A percentile compares a stretch with the other conserved stretches of the same genome.
These are phyloP conservation scores for Drosophila mauritiana DNA, from an alignment of 1,140 invertebrate genomes.

Conservation along the genomic window DNA sequence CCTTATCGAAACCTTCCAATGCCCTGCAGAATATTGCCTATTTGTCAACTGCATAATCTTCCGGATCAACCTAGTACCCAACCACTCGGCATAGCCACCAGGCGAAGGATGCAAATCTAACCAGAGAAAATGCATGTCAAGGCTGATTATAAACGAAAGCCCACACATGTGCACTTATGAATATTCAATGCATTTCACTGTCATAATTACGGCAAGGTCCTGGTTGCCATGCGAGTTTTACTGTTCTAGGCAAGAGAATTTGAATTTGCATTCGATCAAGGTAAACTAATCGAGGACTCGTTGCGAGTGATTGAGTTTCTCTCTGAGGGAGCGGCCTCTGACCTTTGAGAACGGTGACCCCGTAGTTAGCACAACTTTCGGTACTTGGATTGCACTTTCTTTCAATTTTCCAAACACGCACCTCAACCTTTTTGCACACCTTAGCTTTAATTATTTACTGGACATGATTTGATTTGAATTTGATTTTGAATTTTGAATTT, in stretches of 20 bases:
- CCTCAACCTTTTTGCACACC: slow-evolving; percentile 13
- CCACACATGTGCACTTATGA: slow-evolving; percentile 60
- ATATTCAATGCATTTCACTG: slow-evolving; percentile 77
- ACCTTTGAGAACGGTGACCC: slow-evolving; percentile 17
- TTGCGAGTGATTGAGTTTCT: slow-evolving; percentile 7
- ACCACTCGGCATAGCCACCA: not conserved
- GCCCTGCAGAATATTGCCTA: not conserved
- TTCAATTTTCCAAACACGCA: slow-evolving; percentile 28
- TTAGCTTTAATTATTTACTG: slow-evolving; percentile 28
- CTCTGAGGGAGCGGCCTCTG: not conserved
- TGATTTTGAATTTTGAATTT: slow-evolving; percentile 27
- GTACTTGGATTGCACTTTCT: slow-evolving; percentile 56
- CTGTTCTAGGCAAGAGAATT: slow-evolving; percentile 11
- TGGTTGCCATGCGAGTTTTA: slow-evolving; percentile 29
- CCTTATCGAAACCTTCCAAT: too few relatives aligned
- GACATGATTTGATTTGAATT: slow-evolving; percentile 52
- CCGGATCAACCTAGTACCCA: not conserved
- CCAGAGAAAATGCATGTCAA: slow-evolving; percentile 67
- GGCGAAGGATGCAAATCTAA: slow-evolving; percentile 4
- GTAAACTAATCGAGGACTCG: slow-evolving; percentile 22
- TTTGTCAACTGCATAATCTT: not conserved
- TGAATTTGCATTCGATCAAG: slow-evolving; percentile 35
- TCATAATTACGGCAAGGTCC: slow-evolving; percentile 65
- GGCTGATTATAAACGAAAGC: slow-evolving; percentile 61
- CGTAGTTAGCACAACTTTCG: slow-evolving; percentile 40